Conservation (phyloP, 1,140 invertebrate species). For the Drosophila willistoni region DNA sequence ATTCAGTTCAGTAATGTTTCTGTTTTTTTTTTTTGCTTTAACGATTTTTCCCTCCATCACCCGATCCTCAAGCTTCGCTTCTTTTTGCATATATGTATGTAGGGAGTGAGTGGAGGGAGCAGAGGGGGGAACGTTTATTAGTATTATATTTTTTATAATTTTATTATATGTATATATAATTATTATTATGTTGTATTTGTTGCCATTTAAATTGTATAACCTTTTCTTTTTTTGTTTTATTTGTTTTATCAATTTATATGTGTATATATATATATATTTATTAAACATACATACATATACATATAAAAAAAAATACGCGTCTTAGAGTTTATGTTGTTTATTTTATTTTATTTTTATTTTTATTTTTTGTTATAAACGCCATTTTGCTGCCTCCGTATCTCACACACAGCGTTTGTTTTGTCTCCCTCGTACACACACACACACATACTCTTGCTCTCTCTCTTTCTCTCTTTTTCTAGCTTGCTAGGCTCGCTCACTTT, state of each 20-base stretch:
- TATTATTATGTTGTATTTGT: constrained; percentile 8
- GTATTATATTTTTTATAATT: background rate
- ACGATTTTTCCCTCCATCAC: background rate
- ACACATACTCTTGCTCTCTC: background rate
- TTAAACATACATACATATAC: constrained; percentile 28
- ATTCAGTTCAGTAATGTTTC: background rate
- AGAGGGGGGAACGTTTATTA: background rate
- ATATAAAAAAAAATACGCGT: constrained; percentile 20
- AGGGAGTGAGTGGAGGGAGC: background rate
- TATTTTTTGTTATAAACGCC: background rate
- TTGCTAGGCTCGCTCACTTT: background rate
- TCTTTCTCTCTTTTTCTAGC: background rate
- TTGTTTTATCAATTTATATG: background rate
- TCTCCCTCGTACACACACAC: background rate
- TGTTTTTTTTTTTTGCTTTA: too few species aligned
- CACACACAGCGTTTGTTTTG: constrained; percentile 1
- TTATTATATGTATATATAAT: constrained; percentile 5
- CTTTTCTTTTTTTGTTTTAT: background rate
- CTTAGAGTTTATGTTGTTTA: background rate
- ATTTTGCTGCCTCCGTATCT: background rate
- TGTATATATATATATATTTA: constrained; percentile 31
- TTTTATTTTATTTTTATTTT: background rate
- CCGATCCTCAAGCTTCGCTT: constrained; percentile 5
- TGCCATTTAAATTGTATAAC: constrained; percentile 12
- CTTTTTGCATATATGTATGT: background rate